A percentile compares a stretch with the other conserved stretches of the same genome.
phyloP scores from a whole-genome alignment of 2,888 invertebrate species.

The Petrolisthes cinctipes region DNA sequence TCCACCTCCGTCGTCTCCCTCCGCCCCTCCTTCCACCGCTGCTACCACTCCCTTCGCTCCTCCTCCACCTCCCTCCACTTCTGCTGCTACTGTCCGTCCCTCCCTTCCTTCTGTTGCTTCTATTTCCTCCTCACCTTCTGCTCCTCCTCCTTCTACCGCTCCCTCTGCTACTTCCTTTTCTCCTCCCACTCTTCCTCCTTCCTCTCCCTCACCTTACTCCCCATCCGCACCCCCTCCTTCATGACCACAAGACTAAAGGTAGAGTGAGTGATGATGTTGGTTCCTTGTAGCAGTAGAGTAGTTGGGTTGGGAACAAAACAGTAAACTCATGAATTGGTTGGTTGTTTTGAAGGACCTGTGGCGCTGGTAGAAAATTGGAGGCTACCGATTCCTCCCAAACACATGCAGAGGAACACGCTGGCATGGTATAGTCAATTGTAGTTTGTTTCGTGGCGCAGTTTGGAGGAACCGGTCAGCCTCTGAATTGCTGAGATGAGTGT shows the following conservation, averaged over 20 bases:
- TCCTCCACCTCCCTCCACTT: not conserved
- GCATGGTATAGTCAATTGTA: too few relatives aligned
- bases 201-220: not conserved
- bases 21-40: not conserved
- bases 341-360: too few relatives aligned
- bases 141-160: not conserved
- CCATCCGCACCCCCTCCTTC: conserved; percentile 2
- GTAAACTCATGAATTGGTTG: too few relatives aligned
- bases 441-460: too few relatives aligned
- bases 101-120: not conserved
- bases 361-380: too few relatives aligned
- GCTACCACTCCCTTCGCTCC: not conserved
- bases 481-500: too few relatives aligned
- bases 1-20: conserved; percentile 11
- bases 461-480: too few relatives aligned
- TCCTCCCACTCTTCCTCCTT: not conserved
- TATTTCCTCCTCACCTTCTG: not conserved
- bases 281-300: too few relatives aligned
- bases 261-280: too few relatives aligned
- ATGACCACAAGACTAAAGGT: not conserved
- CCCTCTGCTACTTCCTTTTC: not conserved
- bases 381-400: too few relatives aligned
- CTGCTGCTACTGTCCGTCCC: not conserved
- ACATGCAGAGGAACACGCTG: too few relatives aligned
- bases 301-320: too few relatives aligned